Base-by-base conservation (phyloP, 2,797 vertebrate species). In the Gymnodraco acuticeps region DNA sequence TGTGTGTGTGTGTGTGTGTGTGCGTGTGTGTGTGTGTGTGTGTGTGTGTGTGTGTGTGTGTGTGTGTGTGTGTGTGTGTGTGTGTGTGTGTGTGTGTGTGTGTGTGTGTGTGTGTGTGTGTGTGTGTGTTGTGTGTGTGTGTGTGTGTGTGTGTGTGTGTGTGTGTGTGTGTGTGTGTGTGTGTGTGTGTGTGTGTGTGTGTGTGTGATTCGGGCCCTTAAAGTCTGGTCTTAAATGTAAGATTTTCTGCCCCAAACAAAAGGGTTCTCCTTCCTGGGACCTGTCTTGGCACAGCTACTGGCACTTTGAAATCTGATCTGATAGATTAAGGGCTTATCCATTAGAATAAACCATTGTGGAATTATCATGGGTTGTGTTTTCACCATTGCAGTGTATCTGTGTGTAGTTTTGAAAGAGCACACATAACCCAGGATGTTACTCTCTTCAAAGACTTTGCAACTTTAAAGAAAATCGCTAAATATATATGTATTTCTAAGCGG, bases 241-340 rank as follows among this genome's bases (percentile, higher is more conserved):
- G 79, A 73, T 64, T 64, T 87, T 86, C 75, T 80, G 80, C 63
- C 70, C 82, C 67, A 74, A 86, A 83, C 82, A 89, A 90, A 90
- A 89, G 74, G 85, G 78, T 59, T 90, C 80, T 89, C 81, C 88
- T 91, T 92, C 88, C 87, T 91, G 90, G 88, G 85, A 83, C 86
- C 88, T 89, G 88, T 87, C 88, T 88, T 90, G 88, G 87, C 88
- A 89, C 86, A 85, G 86, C 83, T 70, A 76, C 74, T 82, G 82
- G 84, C 83, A 82, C 89, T 94, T 93, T 92, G 92, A 93, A 94
- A 94, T 89, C 33, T 88, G 89, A 93, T 89, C 87, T 91, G 82
- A 81, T 72, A 89, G 92, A 94, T 93, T 91, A 93, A 92, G 90
- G 80, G 90, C 91, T 93, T 94, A 90, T 69, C 84, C 84, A 85